Conservation (phyloP, 2,888 invertebrate genomes). For the Dione vanillae region DNA sequence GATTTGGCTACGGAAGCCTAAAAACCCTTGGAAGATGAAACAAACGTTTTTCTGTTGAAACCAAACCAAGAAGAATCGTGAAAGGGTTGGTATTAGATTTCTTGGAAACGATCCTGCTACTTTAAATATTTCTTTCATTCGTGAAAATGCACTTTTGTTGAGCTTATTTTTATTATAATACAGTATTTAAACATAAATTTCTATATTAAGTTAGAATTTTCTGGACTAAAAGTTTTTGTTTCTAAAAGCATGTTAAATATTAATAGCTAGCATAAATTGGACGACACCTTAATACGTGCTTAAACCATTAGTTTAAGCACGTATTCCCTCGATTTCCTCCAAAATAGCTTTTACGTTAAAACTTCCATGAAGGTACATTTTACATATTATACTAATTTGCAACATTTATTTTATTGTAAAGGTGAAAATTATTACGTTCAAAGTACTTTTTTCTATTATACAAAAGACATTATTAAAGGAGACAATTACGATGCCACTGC, state of each 20-base stretch:
- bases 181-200: background rate
- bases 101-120: no score
- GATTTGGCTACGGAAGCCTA: no score
- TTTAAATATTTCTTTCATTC: no score
- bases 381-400: background rate
- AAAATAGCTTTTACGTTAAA: slow-evolving; percentile 4
- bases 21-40: no score
- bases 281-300: background rate
- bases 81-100: no score
- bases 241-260: background rate
- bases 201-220: background rate
- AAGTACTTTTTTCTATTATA: background rate
- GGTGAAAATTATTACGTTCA: background rate
- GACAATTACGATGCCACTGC: no score
- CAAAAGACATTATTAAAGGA: background rate
- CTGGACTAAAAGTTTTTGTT: background rate
- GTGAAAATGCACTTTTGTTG: no score
- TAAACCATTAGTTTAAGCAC: no score
- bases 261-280: slow-evolving; percentile 7
- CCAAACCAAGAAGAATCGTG: no score
- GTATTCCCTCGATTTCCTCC: slow-evolving; percentile 5
- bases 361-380: background rate
- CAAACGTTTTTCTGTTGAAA: no score
- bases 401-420: background rate
- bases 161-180: no score